A percentile compares a stretch with the other conserved stretches of the same genome.
phyloP scores from a whole-genome alignment of 2,888 invertebrate species.

The Mantis religiosa region DNA sequence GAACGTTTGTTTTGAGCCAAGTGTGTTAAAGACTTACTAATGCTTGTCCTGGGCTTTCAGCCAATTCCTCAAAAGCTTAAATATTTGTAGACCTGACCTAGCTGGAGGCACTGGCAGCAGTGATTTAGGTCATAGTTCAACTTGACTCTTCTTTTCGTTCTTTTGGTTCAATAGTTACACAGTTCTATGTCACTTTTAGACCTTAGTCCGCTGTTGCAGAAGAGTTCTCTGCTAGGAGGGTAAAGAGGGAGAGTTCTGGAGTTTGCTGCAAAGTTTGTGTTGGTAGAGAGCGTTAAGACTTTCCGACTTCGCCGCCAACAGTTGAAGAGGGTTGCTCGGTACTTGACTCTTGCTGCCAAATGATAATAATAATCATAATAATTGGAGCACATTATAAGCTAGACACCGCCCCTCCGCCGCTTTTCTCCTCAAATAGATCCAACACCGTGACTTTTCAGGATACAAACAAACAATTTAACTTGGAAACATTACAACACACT shows the following conservation, averaged over 20 bases:
- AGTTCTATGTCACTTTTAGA: neutral
- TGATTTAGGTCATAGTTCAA: too few relatives aligned
- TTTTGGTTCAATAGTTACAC: neutral
- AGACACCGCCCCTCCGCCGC: conserved; percentile 11
- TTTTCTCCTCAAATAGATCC: neutral
- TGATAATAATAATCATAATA: conserved; percentile 23
- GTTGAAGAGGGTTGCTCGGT: neutral
- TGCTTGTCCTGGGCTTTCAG: too few relatives aligned
- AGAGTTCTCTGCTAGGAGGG: neutral
- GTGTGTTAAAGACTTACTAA: too few relatives aligned
- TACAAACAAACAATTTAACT: conserved; percentile 20
- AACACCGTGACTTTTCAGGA: conserved; percentile 11
- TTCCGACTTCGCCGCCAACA: neutral
- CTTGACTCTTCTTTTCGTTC: neutral
- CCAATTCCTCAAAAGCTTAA: too few relatives aligned
- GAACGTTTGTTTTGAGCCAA: too few relatives aligned
- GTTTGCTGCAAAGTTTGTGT: conserved; percentile 4
- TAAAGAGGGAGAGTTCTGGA: neutral
- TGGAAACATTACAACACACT: neutral
- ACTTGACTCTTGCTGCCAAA: neutral
- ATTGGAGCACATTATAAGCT: conserved; percentile 27
- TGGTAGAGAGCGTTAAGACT: conserved; percentile 13
- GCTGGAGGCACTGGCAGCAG: too few relatives aligned
- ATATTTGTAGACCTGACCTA: too few relatives aligned
- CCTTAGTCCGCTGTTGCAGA: neutral